Percentiles rank a stretch among this genome's conserved stretches.
phyloP scores from a whole-genome alignment of 2,888 invertebrate genomes.

The Drosophila pseudotakahashii region DNA sequence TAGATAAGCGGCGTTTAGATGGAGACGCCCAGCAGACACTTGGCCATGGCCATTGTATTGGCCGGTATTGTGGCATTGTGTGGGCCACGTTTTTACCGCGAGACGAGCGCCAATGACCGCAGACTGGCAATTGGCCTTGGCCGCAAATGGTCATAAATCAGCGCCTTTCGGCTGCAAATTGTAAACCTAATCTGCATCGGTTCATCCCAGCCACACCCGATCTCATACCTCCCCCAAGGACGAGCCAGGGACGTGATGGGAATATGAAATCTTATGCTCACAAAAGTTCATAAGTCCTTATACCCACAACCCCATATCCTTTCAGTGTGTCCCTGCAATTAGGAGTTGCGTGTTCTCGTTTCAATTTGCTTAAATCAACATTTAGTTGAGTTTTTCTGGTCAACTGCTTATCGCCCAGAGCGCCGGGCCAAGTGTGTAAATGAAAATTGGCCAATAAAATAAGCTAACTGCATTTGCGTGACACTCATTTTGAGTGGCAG shows the following conservation, averaged over 20 bases:
- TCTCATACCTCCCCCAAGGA: constrained; percentile 9
- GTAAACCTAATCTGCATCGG: constrained; percentile 44
- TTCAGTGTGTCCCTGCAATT: constrained; percentile 27
- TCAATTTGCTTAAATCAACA: constrained; percentile 58
- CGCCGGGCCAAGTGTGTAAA: constrained; percentile 23
- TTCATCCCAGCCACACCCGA: constrained; percentile 15
- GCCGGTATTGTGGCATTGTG: constrained; percentile 29
- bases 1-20: constrained; percentile 69
- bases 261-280: constrained; percentile 26
- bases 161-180: constrained; percentile 29
- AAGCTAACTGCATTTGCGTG: constrained; percentile 68
- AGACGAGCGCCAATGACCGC: constrained; percentile 50
- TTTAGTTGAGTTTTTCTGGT: constrained; percentile 26
- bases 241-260: constrained; percentile 30
- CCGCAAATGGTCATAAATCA: constrained; percentile 62
- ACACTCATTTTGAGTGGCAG: constrained; percentile 53
- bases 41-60: constrained; percentile 33
- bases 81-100: constrained; percentile 23
- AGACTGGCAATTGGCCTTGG: constrained; percentile 50
- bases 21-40: constrained; percentile 50
- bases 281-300: constrained; percentile 27
- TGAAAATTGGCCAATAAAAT: constrained; percentile 51
- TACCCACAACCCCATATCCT: constrained; percentile 8
- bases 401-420: constrained; percentile 29
- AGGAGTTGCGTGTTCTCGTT: constrained; percentile 43